These are phyloP conservation scores for Xenus cinereus DNA, from an alignment of 2,113 vertebrate species.

Conservation along the genomic window DNA sequence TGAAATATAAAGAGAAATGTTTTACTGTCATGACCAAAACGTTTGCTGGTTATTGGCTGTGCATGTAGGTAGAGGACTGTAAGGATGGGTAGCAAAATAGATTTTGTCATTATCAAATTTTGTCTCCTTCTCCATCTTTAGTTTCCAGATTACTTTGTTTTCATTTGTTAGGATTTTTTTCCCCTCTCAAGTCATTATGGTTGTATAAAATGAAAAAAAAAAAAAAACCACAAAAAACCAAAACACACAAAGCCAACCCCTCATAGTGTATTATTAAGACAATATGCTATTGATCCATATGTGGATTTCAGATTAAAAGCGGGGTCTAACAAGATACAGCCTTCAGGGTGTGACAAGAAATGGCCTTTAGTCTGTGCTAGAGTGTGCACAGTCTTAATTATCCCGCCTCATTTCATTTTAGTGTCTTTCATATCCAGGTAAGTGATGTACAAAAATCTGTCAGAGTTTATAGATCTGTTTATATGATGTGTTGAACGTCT, in stretches of 20 bases:
- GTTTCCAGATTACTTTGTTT: background rate
- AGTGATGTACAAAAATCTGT: background rate
- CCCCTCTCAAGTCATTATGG: background rate
- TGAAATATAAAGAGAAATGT: background rate
- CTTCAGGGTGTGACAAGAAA: background rate
- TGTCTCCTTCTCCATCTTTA: background rate
- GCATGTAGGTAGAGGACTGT: background rate
- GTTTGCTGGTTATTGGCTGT: background rate
- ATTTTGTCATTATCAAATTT: background rate
- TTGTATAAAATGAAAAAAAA: background rate
- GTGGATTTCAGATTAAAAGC: background rate
- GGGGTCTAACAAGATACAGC: background rate
- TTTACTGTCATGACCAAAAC: background rate
- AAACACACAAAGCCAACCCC: background rate
- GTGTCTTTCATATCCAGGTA: conserved; percentile 35
- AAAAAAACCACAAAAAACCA: background rate
- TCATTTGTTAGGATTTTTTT: background rate
- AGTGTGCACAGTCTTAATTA: background rate
- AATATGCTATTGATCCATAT: background rate
- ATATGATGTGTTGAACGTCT: background rate
- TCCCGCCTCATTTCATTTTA: conserved; percentile 8
- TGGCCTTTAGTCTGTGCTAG: background rate
- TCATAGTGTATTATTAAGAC: background rate
- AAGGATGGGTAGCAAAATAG: background rate
- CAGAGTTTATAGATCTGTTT: background rate